phyloP scores from a whole-genome alignment of 1,140 invertebrate genomes.

The Diachasmimorpha longicaudata region DNA sequence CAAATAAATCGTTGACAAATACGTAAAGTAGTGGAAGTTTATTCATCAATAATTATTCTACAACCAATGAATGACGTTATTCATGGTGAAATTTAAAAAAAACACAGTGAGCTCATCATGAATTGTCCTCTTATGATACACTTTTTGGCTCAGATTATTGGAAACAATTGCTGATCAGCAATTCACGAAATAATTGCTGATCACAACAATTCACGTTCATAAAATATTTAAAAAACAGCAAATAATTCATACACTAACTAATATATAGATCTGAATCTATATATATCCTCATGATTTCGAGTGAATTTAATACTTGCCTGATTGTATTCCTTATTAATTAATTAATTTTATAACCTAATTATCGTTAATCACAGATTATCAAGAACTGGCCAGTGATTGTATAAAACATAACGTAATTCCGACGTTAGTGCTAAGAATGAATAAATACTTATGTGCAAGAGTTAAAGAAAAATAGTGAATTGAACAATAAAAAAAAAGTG shows the following conservation, averaged over 20 bases:
- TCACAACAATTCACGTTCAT: conserved; percentile 37
- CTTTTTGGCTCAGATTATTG: background rate
- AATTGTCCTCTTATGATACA: background rate
- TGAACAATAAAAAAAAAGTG: conserved; percentile 16
- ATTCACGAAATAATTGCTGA: background rate
- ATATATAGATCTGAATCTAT: conserved; percentile 17
- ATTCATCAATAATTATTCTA: conserved; percentile 3
- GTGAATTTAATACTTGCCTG: conserved; percentile 33
- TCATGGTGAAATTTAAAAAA: background rate
- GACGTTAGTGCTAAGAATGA: conserved; percentile 10
- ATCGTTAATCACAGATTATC: conserved; percentile 41
- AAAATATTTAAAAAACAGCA: conserved; percentile 50
- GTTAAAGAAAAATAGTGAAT: conserved; percentile 5
- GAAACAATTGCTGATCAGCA: background rate
- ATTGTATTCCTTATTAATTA: conserved; percentile 8
- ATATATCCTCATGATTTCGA: conserved; percentile 13
- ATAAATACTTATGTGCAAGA: conserved; percentile 13
- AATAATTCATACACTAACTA: conserved; percentile 31
- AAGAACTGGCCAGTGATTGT: conserved; percentile 33
- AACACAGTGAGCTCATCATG: background rate
- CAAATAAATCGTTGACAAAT: background rate
- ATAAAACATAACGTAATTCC: conserved; percentile 7
- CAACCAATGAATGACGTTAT: background rate
- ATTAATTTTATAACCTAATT: conserved; percentile 12
- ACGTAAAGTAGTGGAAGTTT: background rate